Evolutionary conservation across 2,797 vertebrate species (phyloP).

Genomic region (Eulemur albifrons): DNA sequence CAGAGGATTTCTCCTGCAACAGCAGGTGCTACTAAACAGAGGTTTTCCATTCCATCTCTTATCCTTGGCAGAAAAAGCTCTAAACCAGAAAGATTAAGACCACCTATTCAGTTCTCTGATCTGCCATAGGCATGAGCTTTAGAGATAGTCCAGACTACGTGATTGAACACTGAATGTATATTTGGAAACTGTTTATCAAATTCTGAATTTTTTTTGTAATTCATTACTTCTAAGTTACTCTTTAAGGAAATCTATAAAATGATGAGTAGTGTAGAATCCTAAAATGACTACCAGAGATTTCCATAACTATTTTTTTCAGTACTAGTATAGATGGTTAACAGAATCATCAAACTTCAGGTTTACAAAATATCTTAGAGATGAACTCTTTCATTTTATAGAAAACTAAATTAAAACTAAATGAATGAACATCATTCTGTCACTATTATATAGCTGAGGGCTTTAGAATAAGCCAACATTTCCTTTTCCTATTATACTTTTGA

Average conservation of each 20-base stretch:
- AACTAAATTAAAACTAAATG: not conserved
- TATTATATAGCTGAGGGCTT: not conserved
- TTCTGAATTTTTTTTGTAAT: not conserved
- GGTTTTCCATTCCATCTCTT: not conserved
- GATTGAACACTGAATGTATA: not conserved
- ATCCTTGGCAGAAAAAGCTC: not conserved
- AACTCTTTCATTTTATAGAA: not conserved
- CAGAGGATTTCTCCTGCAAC: not conserved
- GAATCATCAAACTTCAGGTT: not conserved
- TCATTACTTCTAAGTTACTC: not conserved
- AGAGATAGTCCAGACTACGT: not conserved
- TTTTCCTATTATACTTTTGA: not conserved
- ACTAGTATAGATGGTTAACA: not conserved
- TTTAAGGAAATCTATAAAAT: not conserved
- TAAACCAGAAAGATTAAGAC: not conserved
- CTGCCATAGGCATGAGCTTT: not conserved
- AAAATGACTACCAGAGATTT: not conserved
- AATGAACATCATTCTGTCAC: not conserved
- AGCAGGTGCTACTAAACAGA: not conserved
- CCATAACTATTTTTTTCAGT: not conserved
- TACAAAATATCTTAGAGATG: not conserved
- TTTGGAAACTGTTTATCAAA: not conserved
- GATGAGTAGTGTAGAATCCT: not conserved
- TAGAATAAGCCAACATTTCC: not conserved
- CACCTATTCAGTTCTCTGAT: not conserved